phyloP scores from a whole-genome alignment of 2,797 vertebrate genomes.

The Pangasius krempfi region DNA sequence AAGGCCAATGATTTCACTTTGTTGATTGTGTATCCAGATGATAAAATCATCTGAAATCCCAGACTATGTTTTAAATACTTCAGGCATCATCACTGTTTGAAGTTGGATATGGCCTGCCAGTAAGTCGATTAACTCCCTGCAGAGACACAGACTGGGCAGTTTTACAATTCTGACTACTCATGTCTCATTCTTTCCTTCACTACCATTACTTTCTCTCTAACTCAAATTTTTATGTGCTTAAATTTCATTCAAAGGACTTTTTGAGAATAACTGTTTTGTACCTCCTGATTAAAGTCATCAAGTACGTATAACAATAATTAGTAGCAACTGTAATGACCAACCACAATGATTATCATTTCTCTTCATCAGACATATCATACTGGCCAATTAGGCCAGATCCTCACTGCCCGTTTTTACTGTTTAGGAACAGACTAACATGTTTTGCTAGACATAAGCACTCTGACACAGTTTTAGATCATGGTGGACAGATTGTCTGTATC shows the following conservation, averaged over 20 bases:
- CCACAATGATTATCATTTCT: neutral
- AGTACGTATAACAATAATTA: neutral
- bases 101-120: constrained; percentile 15
- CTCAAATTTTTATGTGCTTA: neutral
- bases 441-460: neutral
- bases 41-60: constrained; percentile 6
- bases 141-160: constrained; percentile 19
- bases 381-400: neutral
- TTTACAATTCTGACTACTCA: constrained; percentile 12
- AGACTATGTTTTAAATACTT: constrained; percentile 22
- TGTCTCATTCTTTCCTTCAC: neutral
- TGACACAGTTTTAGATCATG: neutral
- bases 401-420: neutral
- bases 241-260: neutral
- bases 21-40: constrained; percentile 3
- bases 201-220: neutral
- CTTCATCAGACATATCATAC: neutral
- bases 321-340: too few relatives aligned
- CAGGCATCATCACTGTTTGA: constrained; percentile 10
- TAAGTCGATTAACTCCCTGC: constrained; percentile 5
- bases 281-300: neutral
- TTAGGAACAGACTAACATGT: neutral
- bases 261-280: neutral
- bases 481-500: neutral
- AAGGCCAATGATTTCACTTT: neutral